phyloP scores from a whole-genome alignment of 2,797 vertebrate species.

The Esox masquinongy region DNA sequence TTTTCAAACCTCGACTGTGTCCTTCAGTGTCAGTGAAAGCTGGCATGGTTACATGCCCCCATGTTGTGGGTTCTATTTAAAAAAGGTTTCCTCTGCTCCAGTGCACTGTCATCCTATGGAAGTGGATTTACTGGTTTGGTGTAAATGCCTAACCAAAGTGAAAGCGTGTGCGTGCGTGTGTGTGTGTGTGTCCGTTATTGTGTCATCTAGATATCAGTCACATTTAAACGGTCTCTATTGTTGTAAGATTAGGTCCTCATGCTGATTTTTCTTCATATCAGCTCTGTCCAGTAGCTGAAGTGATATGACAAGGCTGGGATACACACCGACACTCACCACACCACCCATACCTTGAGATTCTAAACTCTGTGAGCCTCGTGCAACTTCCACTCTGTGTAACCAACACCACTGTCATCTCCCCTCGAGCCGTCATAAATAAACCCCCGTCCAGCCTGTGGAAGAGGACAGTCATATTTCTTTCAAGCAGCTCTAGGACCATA shows the following conservation, averaged over 20 bases:
- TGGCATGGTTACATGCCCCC: slow-evolving; percentile 35
- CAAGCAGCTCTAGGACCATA: neutral
- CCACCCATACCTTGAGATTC: neutral
- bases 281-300: slow-evolving; percentile 15
- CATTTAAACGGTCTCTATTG: slow-evolving; percentile 19
- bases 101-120: slow-evolving; percentile 34
- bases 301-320: slow-evolving; percentile 6
- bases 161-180: slow-evolving; percentile 21
- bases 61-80: slow-evolving; percentile 56
- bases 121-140: slow-evolving; percentile 71
- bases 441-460: neutral
- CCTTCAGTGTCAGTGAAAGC: slow-evolving; percentile 25
- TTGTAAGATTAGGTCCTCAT: slow-evolving; percentile 21
- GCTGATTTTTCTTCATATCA: slow-evolving; percentile 27
- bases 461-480: neutral
- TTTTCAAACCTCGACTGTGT: slow-evolving; percentile 12
- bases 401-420: neutral
- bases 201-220: slow-evolving; percentile 19
- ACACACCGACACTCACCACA: neutral
- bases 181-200: neutral
- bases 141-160: slow-evolving; percentile 33
- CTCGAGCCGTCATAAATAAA: neutral
- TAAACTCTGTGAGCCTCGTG: neutral
- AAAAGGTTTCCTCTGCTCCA: slow-evolving; percentile 54
- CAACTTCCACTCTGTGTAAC: slow-evolving; percentile 4